Evolutionary conservation across 2,797 vertebrate species (phyloP).

Genomic region (Paramormyrops hopkinsi): DNA sequence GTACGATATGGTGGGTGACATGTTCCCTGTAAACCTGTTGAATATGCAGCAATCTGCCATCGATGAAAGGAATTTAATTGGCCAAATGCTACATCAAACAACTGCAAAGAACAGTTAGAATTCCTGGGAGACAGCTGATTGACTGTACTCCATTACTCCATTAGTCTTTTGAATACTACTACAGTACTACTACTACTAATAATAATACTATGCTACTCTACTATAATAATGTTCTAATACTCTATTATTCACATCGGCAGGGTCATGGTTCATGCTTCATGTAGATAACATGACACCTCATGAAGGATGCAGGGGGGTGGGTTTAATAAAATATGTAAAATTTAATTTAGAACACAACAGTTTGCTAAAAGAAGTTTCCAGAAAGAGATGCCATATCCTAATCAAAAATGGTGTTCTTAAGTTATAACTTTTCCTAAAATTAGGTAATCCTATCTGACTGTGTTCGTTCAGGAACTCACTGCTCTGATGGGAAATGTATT

Average conservation of each 20-base stretch:
- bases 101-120: not conserved
- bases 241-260: not conserved
- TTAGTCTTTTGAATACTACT: not conserved
- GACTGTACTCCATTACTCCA: not conserved
- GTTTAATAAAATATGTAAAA: not conserved
- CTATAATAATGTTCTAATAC: not conserved
- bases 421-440: not conserved
- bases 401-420: not conserved
- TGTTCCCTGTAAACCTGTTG: conserved; percentile 19
- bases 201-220: not conserved
- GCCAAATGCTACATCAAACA: conserved; percentile 4
- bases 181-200: not conserved
- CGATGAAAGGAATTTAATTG: conserved; percentile 13
- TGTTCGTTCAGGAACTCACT: not conserved
- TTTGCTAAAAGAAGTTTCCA: not conserved
- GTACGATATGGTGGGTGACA: not conserved
- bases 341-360: not conserved
- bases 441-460: not conserved
- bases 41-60: conserved; percentile 13
- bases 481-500: not conserved
- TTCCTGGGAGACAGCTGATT: not conserved
- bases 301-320: not conserved
- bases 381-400: not conserved
- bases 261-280: not conserved
- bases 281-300: not conserved